Base-by-base conservation (phyloP, 2,888 invertebrate species). In the Drosophila conformis region DNA sequence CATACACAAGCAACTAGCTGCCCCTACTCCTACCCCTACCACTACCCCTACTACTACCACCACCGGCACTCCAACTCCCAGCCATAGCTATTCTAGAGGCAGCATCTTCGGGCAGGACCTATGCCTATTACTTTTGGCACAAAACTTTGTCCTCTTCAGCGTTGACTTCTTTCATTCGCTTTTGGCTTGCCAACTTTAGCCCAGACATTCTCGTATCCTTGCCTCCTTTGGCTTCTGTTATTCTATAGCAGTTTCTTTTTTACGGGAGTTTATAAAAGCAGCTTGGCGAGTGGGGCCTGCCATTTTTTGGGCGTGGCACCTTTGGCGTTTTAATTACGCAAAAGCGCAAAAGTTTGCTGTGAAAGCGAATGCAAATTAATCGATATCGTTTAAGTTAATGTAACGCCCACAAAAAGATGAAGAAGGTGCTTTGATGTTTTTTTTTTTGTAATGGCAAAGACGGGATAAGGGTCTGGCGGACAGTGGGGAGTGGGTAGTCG, bases 121-220 rank as follows among this genome's bases (percentile, higher is more conserved):
- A 78, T 88, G 89, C 89, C 89, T 87, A 87, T 87, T 87, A 89
- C 87, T 87, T 87, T 88, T 78, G 87, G 82, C 89, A 82, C 72
- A 82, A 89, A 87, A 87, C 87, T 87, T 87, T 87, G 89, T 87
- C 89, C 84, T 86, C 78, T 76, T 76, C 76, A 69, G 58, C 73
- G 78, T 83, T 88, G 86, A 86, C 86, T 86, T 87, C 77, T 77
- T 83, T 75, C 83, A 76, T 76, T 68, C 66, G 69, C 80, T 80
- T 71, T 79, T 65, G 49, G 74, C 72, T 70, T 76, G 70, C 75
- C 76, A 86, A 83, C 78, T 85, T 83, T 77, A 66, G 77, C 68
- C 72, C 85, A 84, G 87, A 84, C 84, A 72, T 73, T 64, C 69
- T 66, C 51, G 56, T 36, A 59, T 74, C 74, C 61, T 71, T 18